Evolutionary conservation across 2,888 invertebrate genomes (phyloP), one percentile per base, ranked within the genome.

Genomic region (Phymatocera aterrima): DNA sequence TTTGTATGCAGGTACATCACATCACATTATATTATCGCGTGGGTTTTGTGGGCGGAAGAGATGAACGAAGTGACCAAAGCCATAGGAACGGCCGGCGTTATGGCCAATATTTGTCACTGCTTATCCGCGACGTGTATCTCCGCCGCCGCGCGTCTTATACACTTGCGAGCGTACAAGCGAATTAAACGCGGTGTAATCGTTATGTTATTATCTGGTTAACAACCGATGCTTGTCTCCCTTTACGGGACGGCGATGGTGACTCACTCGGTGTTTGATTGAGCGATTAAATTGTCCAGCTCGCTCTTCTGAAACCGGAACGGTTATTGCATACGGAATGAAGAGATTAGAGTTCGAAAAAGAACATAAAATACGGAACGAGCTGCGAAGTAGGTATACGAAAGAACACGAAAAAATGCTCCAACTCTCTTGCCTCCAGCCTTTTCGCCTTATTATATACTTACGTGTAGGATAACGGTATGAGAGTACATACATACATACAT

Each of bases 91-190:
- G 83, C 64, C 80, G 48, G 82, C 77, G 83, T 89, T 88, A 88
- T 86, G 87, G 86, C 81, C 84, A 88, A 88, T 89, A 90, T 89
- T 89, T 88, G 88, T 89, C 90, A 88, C 85, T 85, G 83, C 85
- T 87, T 88, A 90, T 90, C 89, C 80, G 77, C 77, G 81, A 79
- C 85, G 65, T 40, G 87, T 88, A 89, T 89, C 4, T 40, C 4
- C 89, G 83, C 80, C 80, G 77, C 77, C 80, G 79, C 85, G 85
- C 85, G 89, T 89, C 89, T 88, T 83, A 84, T 86, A 81, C 82
- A 82, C 80, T n/a, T n/a, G n/a, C n/a, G n/a, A n/a, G n/a, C n/a
- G n/a, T n/a, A n/a, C n/a, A n/a, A 80, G 82, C 77, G 85, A 88
- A 88, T 89, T 88, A 89, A 88, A 87, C 83, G 83, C n/a, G n/a